phyloP scores from a whole-genome alignment of 2,113 vertebrate genomes.

The Pandion haliaetus region DNA sequence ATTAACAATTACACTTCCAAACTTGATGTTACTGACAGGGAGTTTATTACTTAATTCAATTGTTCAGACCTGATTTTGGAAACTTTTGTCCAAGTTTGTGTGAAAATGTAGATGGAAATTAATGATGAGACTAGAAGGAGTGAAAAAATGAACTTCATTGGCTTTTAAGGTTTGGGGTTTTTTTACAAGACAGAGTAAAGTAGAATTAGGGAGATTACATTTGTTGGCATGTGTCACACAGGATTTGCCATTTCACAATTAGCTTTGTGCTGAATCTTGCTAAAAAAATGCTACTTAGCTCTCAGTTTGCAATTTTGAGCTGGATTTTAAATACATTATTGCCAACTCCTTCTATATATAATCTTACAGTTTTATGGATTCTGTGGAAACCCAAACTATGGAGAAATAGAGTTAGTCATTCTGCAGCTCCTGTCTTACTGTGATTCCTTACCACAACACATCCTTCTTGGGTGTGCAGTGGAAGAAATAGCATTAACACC shows the following conservation, averaged over 20 bases:
- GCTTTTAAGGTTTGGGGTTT: background rate
- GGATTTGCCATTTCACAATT: background rate
- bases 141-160: background rate
- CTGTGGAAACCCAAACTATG: background rate
- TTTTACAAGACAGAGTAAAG: background rate
- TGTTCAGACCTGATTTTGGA: background rate
- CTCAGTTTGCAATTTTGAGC: background rate
- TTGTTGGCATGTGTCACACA: background rate
- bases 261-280: background rate
- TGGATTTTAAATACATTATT: background rate
- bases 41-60: conserved; percentile 53
- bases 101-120: background rate
- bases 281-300: background rate
- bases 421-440: background rate
- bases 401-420: background rate
- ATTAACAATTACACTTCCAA: conserved; percentile 29
- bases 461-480: background rate
- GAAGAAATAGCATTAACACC: background rate
- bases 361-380: background rate
- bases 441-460: background rate
- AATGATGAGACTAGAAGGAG: background rate
- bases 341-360: background rate
- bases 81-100: background rate
- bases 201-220: background rate
- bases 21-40: background rate